Percentiles rank a stretch among this genome's conserved stretches.
These are phyloP conservation scores for Allobates femoralis DNA, from an alignment of 2,797 vertebrate species.

Conservation along the genomic window DNA sequence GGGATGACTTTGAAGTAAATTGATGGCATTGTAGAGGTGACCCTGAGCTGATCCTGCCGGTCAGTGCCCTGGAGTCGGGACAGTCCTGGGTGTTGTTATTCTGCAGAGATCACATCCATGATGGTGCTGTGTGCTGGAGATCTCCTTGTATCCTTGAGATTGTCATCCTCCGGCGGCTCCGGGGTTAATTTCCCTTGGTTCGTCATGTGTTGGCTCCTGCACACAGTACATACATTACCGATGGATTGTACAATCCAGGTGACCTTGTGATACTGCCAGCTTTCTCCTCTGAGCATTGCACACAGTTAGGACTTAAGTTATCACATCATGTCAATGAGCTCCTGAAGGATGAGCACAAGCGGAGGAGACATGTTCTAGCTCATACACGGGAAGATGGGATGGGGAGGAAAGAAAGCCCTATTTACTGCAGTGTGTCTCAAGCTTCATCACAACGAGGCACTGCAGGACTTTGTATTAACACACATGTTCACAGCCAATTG, in stretches of 20 bases:
- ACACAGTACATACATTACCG: conserved; percentile 18
- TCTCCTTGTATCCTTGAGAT: no score
- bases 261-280: conserved; percentile 58
- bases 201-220: conserved; percentile 6
- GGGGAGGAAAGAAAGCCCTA: background rate
- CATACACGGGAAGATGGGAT: background rate
- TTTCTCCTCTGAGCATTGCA: conserved; percentile 24
- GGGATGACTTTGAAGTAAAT: background rate
- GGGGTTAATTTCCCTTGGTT: background rate
- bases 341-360: background rate
- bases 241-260: conserved; percentile 47
- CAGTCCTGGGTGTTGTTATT: background rate
- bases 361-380: background rate
- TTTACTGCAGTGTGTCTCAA: conserved; percentile 49
- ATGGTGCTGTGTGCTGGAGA: background rate
- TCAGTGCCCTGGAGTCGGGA: background rate
- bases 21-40: background rate
- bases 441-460: conserved; percentile 61
- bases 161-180: background rate
- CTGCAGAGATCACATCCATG: no score
- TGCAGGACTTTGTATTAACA: conserved; percentile 61
- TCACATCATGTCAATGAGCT: conserved; percentile 19
- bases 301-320: conserved; percentile 44
- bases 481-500: conserved; percentile 46
- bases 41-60: background rate